Evolutionary conservation across 2,888 invertebrate genomes (phyloP).

Genomic region (Orthosia incerta): DNA sequence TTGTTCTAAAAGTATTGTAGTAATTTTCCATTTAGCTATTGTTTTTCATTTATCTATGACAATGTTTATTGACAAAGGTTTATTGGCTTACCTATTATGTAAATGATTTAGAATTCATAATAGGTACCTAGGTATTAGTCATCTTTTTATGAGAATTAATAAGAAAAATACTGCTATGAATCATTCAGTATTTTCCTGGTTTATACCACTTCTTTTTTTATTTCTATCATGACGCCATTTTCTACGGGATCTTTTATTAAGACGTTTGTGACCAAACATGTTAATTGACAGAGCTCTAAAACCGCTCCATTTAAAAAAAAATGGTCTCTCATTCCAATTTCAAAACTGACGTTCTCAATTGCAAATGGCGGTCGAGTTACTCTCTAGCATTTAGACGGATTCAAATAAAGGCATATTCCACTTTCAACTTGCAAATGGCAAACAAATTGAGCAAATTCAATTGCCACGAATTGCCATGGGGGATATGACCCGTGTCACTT

Average conservation of each 20-base stretch:
- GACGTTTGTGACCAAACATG: too few relatives aligned
- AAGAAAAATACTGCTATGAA: slow-evolving; percentile 11
- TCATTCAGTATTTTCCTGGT: neutral
- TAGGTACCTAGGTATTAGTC: slow-evolving; percentile 22
- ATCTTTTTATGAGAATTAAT: neutral
- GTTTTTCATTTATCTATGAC: neutral
- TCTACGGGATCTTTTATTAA: neutral
- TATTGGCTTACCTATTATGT: slow-evolving; percentile 1
- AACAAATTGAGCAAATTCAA: slow-evolving; percentile 62
- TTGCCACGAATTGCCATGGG: slow-evolving; percentile 44
- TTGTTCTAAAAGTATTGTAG: neutral
- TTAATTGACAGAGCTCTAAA: too few relatives aligned
- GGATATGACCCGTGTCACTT: slow-evolving; percentile 38
- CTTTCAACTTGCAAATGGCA: slow-evolving; percentile 35
- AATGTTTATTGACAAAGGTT: neutral
- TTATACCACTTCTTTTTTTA: neutral
- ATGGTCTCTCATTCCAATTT: slow-evolving; percentile 22
- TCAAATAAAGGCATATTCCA: slow-evolving; percentile 24
- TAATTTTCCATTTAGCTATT: neutral
- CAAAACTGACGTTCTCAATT: slow-evolving; percentile 17
- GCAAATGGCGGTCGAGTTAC: slow-evolving; percentile 26
- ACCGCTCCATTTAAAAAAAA: neutral
- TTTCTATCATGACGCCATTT: neutral
- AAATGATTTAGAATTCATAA: slow-evolving; percentile 10
- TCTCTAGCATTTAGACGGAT: neutral